Evolutionary conservation across 2,113 vertebrate species (phyloP).

Genomic region (Cephalopterus ornatus): DNA sequence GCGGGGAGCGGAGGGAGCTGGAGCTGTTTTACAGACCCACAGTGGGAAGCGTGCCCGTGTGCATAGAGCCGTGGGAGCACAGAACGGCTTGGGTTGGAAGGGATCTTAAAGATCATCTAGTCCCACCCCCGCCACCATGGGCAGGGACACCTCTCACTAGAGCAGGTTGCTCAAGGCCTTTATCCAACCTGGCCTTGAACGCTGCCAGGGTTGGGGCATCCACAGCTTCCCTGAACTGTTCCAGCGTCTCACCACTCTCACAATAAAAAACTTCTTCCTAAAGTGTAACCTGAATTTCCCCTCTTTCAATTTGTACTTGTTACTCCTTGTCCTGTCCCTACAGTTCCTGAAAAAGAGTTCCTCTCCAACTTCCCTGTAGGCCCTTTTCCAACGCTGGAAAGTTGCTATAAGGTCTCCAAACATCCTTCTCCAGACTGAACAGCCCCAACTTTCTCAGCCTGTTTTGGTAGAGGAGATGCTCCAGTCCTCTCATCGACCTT

Average conservation of each 20-base stretch:
- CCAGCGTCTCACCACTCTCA: background rate
- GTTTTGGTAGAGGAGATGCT: rapidly evolving
- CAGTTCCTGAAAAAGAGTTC: background rate
- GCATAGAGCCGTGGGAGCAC: background rate
- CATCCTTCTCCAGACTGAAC: background rate
- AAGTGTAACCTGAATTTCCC: background rate
- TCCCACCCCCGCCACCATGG: too few relatives aligned
- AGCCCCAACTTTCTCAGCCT: background rate
- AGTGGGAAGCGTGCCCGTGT: rapidly evolving
- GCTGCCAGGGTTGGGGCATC: background rate
- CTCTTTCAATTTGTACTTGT: background rate
- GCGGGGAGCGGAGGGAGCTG: too few relatives aligned
- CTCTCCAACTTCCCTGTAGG: background rate
- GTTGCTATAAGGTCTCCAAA: background rate
- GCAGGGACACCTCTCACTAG: background rate
- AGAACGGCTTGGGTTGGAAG: background rate
- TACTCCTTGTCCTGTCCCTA: background rate
- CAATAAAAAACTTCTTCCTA: background rate
- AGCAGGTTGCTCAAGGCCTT: background rate
- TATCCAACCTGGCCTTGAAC: background rate
- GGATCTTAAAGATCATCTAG: too few relatives aligned
- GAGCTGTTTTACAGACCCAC: rapidly evolving
- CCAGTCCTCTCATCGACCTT: background rate
- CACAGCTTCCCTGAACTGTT: background rate
- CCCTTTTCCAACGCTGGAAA: too few relatives aligned